phyloP scores from a whole-genome alignment of 2,888 invertebrate genomes.

The Chesias legatella region DNA sequence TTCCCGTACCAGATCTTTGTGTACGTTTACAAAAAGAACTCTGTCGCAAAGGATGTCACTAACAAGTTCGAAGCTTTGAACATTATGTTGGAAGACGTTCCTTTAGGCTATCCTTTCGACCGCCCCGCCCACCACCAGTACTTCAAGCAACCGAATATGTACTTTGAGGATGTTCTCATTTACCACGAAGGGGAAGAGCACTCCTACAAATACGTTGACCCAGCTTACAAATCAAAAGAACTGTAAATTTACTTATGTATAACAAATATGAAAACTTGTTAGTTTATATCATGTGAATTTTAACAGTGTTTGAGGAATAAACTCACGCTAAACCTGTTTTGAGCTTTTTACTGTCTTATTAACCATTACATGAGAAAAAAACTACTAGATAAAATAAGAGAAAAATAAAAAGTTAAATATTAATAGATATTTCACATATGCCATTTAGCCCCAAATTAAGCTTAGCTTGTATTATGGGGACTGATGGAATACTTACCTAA shows the following conservation, averaged over 20 bases:
- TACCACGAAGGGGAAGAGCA: conserved; percentile 69
- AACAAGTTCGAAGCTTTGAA: conserved; percentile 9
- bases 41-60: conserved; percentile 51
- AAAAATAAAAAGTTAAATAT: too few relatives aligned
- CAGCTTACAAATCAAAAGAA: conserved; percentile 12
- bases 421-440: too few relatives aligned
- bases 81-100: conserved; percentile 63
- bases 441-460: too few relatives aligned
- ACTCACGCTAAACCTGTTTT: conserved; percentile 1
- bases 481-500: too few relatives aligned
- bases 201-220: conserved; percentile 38
- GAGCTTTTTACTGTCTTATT: too few relatives aligned
- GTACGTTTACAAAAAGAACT: conserved; percentile 78
- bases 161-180: conserved; percentile 79
- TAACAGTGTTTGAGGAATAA: conserved; percentile 14
- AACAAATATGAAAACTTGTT: conserved; percentile 4
- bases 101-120: conserved; percentile 81
- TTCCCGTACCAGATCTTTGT: conserved; percentile 83
- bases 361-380: too few relatives aligned
- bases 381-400: too few relatives aligned
- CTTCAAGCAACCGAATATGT: conserved; percentile 81
- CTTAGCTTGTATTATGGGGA: too few relatives aligned
- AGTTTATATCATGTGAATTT: conserved; percentile 5
- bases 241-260: conserved; percentile 1
- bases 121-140: conserved; percentile 58